phyloP scores from a whole-genome alignment of 2,797 vertebrate species.

The Threskiornis aethiopicus region DNA sequence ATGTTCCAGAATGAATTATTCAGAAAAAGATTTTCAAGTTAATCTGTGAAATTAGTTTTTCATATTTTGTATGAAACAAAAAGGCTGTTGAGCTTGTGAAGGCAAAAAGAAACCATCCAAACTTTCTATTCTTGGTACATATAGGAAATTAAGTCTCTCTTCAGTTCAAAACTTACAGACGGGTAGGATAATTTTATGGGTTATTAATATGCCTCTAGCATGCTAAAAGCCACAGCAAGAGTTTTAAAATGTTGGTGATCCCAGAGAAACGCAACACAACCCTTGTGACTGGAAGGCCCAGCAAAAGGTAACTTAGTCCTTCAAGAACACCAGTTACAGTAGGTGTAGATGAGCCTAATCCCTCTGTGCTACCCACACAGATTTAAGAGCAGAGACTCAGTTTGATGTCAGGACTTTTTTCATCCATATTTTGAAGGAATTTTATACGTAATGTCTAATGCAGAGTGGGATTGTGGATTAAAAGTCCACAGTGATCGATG shows the following conservation, averaged over 20 bases:
- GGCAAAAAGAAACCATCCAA: not conserved
- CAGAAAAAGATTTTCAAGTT: constrained; percentile 53
- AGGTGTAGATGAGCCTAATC: not conserved
- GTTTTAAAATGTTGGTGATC: not conserved
- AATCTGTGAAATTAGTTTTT: constrained; percentile 69
- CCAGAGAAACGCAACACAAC: not conserved
- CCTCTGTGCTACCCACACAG: not conserved
- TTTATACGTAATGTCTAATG: not conserved
- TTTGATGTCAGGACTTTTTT: not conserved
- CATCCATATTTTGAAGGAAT: constrained; percentile 3
- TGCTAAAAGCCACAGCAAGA: not conserved
- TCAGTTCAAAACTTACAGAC: not conserved
- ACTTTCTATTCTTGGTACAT: not conserved
- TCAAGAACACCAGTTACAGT: not conserved
- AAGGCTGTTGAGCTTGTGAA: constrained; percentile 5
- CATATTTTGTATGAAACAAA: constrained; percentile 27
- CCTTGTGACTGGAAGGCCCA: not conserved
- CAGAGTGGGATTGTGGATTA: not conserved
- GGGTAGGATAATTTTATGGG: not conserved
- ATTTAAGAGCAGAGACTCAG: not conserved
- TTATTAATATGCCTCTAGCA: not conserved
- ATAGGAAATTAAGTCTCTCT: constrained; percentile 9
- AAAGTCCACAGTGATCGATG: not conserved
- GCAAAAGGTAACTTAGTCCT: not conserved
- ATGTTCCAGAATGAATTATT: constrained; percentile 73